A percentile compares a stretch with the other conserved stretches of the same genome.
Conservation (phyloP, 2,797 vertebrate genomes). For the Hydrolagus colliei region DNA sequence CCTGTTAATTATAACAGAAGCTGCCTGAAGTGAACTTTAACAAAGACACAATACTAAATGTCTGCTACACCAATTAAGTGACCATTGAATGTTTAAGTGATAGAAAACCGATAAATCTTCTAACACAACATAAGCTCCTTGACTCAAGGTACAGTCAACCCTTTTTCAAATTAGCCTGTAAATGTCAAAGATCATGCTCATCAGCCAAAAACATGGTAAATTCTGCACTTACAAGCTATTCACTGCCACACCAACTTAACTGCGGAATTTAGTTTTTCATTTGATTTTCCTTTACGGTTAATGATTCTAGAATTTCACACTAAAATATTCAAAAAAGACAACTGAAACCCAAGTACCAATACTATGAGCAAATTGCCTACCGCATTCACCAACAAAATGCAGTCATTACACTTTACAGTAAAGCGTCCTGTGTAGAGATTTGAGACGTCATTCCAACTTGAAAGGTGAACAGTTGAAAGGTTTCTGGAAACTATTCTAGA, state of each 20-base stretch:
- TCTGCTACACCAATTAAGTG: not conserved
- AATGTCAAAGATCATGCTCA: not conserved
- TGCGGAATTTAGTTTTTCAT: not conserved
- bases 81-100: not conserved
- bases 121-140: not conserved
- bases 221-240: not conserved
- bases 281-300: not conserved
- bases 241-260: not conserved
- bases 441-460: too few relatives aligned
- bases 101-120: not conserved
- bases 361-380: too few relatives aligned
- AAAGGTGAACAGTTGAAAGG: too few relatives aligned
- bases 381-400: too few relatives aligned
- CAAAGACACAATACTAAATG: not conserved
- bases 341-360: not conserved
- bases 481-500: too few relatives aligned
- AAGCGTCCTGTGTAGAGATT: too few relatives aligned
- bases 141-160: not conserved
- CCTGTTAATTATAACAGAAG: too few relatives aligned
- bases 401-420: too few relatives aligned
- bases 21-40: too few relatives aligned
- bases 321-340: not conserved
- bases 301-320: not conserved
- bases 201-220: not conserved
- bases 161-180: not conserved